Base-by-base conservation (phyloP, 2,797 vertebrate species). In the Silurus aristotelis region DNA sequence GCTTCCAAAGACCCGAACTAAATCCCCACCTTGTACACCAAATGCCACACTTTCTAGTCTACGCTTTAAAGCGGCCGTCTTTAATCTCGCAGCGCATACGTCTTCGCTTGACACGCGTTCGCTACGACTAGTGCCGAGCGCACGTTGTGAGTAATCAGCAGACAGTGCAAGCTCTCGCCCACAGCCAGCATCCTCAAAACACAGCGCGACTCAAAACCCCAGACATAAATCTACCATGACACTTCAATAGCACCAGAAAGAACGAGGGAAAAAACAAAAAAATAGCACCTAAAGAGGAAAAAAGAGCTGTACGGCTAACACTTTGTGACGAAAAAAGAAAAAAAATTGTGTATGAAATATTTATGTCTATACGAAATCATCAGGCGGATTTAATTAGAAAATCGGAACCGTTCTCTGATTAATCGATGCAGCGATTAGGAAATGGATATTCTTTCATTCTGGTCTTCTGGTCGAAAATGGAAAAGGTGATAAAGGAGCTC, bases 401-500 rank as follows among this genome's bases (percentile, higher is more conserved):
- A 58, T 43, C 70, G 25, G 84, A 56, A 17, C 60, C 22, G 20
- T 25, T 64, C 38, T 48, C 13, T 25, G 72, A 81, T 58, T 52
- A 66, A 25, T 81, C 78, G 64, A 20, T 12, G 78, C 27, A 19
- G 20, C 27, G 15, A 78, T 85, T 61, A 82, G 60, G 31, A 55
- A 80, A 80, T 9, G 3, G 84, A 58, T 55, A 19, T 10, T 43
- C 60, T 75, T 81, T 67, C 55, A 73, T 75, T 81, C 75, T 38
- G 55, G 27, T 22, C 17, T 77, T 77, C 66, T 0, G 25, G 66
- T 38, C 27, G 38, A 82, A 68, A 93, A 92, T 91, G 90, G 89
- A 92, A 91, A 91, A 90, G 92, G 90, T 89, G 72, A 90, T 87
- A 91, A 93, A 91, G 91, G 92, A 83, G 90, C 92, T 60, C 70